Base-by-base conservation (phyloP, 2,113 vertebrate genomes). In the Strix aluco region DNA sequence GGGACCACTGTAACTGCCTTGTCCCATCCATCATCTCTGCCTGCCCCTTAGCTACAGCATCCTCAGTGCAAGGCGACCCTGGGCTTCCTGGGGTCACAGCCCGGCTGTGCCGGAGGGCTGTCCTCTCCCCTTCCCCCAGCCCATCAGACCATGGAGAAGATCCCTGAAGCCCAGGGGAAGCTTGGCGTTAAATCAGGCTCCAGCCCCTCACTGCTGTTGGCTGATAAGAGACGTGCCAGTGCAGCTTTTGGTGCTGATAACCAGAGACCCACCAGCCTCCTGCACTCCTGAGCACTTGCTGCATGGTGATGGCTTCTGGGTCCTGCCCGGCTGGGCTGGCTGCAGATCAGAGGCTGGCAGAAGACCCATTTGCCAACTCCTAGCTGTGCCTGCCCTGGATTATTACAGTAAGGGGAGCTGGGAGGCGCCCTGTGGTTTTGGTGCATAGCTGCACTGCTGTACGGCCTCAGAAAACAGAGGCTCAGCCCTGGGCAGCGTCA, bases 61-160 rank as follows among this genome's bases (percentile, higher is more conserved):
- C 69, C 87, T 62, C 89, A 0, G 14, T 15, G 61, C 44, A 2
- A 82, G 69, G 52, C 0, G 77, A 94, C 95, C 90, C 70, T 1
- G 36, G 49, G 42, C 72, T 96, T 97, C 95, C 95, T 71, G 90
- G 61, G 90, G 92, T 96, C 95, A 94, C 57, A 38, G 80, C 58
- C 86, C 9, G 30, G 58, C 84, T 92, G 52, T 79, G 69, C 85
- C 0, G 4, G 7, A 13, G 79, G 61, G 44, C 36, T 66, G 19
- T 47, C 42, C 54, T 42, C 25, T 82, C 52, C 69, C 67, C 83
- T 81, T 46, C 44, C 70, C 87, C 71, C 78, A 9, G 67, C n/a
- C 2, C 42, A 27, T 34, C 70, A 85, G 57, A 40, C 38, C 61
- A 1, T 0, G 3, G 16, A 58, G 75, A 32, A 46, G 27, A 61